phyloP scores from a whole-genome alignment of 2,888 invertebrate species.

The Drosophila cognata region DNA sequence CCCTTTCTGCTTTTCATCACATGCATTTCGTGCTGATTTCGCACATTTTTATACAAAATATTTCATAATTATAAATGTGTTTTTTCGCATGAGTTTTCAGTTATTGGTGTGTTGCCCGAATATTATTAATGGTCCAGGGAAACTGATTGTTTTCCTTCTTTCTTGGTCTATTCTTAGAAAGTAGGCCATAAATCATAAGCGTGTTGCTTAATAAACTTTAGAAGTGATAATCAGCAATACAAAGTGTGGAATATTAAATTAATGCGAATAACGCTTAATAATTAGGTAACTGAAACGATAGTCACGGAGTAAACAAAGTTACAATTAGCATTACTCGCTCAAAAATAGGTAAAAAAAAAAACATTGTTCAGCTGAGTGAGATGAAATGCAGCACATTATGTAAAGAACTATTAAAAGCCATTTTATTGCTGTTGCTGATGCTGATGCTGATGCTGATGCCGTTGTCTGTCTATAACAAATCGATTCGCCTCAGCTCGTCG shows the following conservation, averaged over 20 bases:
- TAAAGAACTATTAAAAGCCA: background rate
- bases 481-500: background rate
- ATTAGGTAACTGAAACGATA: background rate
- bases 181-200: background rate
- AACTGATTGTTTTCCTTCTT: conserved; percentile 11
- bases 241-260: background rate
- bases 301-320: background rate
- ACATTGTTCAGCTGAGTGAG: background rate
- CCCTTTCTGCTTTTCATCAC: conserved; percentile 36
- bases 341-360: background rate
- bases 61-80: conserved; percentile 5
- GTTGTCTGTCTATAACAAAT: conserved; percentile 1
- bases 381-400: background rate
- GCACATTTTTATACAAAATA: conserved; percentile 17
- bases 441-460: background rate
- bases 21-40: conserved; percentile 23
- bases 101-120: conserved; percentile 14
- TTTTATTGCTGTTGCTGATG: background rate
- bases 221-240: background rate
- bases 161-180: background rate
- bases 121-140: background rate
- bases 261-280: background rate
- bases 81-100: conserved; percentile 8
- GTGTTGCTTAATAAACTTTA: background rate
- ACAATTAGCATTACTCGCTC: background rate